Evolutionary conservation across 2,888 invertebrate genomes (phyloP).

Genomic region (Harpalus rubripes): DNA sequence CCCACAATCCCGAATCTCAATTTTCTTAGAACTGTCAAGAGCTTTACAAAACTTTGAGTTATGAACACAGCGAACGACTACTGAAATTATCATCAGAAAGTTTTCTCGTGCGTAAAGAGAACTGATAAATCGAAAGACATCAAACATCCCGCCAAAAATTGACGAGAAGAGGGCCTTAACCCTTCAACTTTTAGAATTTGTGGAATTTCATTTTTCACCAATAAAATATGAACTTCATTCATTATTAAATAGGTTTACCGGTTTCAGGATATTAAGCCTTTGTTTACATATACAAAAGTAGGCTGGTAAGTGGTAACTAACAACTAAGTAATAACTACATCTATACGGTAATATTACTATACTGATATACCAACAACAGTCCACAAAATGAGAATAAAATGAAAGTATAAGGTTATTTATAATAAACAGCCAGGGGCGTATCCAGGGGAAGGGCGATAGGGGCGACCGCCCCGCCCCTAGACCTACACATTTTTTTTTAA

Average conservation of each 20-base stretch:
- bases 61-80: constrained; percentile 65
- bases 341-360: too few species aligned
- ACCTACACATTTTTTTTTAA: too few species aligned
- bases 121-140: constrained; percentile 55
- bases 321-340: too few species aligned
- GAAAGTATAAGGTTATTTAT: too few species aligned
- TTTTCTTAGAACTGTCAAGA: constrained; percentile 66
- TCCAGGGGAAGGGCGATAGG: too few species aligned
- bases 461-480: too few species aligned
- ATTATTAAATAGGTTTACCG: not conserved
- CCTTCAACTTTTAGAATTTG: not conserved
- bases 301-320: too few species aligned
- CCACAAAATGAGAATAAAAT: too few species aligned
- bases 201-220: not conserved
- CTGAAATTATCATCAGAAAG: constrained; percentile 63
- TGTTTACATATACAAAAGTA: too few species aligned
- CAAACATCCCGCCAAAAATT: constrained; percentile 5
- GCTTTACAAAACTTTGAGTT: constrained; percentile 63
- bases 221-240: not conserved
- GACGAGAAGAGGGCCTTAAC: not conserved
- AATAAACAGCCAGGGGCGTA: too few species aligned
- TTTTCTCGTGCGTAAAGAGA: constrained; percentile 59
- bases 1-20: constrained; percentile 59
- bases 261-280: too few species aligned
- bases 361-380: too few species aligned